phyloP scores from a whole-genome alignment of 2,797 vertebrate genomes.

The Pitangus sulphuratus region DNA sequence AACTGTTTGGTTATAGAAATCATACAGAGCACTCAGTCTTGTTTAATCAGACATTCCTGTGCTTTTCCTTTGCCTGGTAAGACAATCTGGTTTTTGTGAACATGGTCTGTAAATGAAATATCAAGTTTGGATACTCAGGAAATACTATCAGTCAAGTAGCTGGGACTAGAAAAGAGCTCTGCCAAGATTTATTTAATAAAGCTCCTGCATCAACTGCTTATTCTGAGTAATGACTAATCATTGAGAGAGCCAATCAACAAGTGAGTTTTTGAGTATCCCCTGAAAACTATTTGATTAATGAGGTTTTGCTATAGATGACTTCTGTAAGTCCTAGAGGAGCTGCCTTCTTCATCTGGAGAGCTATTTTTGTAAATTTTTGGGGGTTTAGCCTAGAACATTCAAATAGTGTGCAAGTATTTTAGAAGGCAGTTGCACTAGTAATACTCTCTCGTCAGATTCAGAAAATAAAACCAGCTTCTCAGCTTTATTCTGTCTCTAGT shows the following conservation, averaged over 20 bases:
- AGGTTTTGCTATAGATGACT: not conserved
- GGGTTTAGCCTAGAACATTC: accelerated
- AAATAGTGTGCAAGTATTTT: not conserved
- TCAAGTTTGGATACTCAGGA: not conserved
- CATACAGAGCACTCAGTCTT: not conserved
- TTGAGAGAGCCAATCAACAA: not conserved
- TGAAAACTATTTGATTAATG: not conserved
- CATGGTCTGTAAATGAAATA: not conserved
- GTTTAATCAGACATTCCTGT: not conserved
- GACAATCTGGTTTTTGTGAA: not conserved
- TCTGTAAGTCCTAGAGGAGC: not conserved
- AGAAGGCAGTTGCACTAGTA: not conserved
- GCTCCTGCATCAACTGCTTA: not conserved
- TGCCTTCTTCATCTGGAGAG: not conserved
- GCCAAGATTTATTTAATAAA: not conserved
- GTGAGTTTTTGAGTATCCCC: not conserved
- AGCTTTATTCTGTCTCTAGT: not conserved
- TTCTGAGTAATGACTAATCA: not conserved
- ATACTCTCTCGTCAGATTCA: not conserved
- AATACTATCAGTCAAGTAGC: not conserved
- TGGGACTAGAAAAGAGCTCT: not conserved
- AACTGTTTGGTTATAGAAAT: not conserved
- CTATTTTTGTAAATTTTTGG: not conserved
- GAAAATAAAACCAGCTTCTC: not conserved
- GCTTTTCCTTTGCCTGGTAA: not conserved